Evolutionary conservation across 2,888 invertebrate genomes (phyloP).

Genomic region (Tachina lurida): DNA sequence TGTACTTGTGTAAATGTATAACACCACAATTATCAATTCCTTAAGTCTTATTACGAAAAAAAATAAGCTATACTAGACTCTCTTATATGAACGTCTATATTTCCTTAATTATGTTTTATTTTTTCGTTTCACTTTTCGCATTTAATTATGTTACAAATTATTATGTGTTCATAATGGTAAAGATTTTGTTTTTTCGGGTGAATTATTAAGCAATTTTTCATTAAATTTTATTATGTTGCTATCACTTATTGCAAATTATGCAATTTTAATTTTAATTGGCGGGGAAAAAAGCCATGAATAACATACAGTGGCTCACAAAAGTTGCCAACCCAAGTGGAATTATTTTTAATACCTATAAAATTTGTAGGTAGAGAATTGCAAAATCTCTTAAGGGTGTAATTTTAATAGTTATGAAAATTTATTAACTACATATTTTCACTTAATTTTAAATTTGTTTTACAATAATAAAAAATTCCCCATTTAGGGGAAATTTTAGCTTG

Average conservation of each 20-base stretch:
- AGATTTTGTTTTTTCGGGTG: slow-evolving; percentile 35
- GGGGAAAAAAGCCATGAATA: background rate
- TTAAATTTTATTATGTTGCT: slow-evolving; percentile 43
- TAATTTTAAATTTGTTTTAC: too few species aligned
- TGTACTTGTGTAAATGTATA: too few species aligned
- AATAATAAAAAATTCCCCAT: too few species aligned
- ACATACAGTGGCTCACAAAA: background rate
- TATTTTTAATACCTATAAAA: too few species aligned
- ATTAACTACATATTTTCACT: too few species aligned
- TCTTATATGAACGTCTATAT: slow-evolving; percentile 5
- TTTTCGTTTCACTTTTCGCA: slow-evolving; percentile 21
- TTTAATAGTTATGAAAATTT: too few species aligned
- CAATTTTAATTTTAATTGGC: slow-evolving; percentile 1
- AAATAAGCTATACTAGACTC: background rate
- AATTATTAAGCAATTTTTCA: slow-evolving; percentile 46
- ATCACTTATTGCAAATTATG: slow-evolving; percentile 45
- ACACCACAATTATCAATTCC: background rate
- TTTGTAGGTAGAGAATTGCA: too few species aligned
- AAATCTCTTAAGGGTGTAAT: too few species aligned
- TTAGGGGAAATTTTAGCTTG: too few species aligned
- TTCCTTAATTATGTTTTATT: slow-evolving; percentile 41
- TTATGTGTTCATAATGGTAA: slow-evolving; percentile 30
- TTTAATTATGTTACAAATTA: slow-evolving; percentile 57
- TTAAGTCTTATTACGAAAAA: background rate
- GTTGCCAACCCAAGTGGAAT: too few species aligned